Conservation (phyloP, 1,140 invertebrate species). For the Tetramorium parvispinum region DNA sequence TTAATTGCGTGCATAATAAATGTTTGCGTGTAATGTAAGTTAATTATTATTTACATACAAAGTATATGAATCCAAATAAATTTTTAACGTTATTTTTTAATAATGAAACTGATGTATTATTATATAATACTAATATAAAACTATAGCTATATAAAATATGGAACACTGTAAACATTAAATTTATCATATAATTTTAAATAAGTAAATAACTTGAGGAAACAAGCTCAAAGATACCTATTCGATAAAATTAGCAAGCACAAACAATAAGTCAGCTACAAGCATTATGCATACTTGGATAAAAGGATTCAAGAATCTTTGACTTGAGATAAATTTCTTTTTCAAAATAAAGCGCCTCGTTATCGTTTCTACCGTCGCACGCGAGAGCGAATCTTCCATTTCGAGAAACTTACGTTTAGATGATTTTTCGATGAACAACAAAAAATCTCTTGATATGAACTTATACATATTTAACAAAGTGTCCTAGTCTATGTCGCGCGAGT, state of each 20-base stretch:
- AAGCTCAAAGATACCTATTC: not conserved
- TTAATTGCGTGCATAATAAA: not conserved
- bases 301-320: slow-evolving; percentile 27
- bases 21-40: not conserved
- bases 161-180: not conserved
- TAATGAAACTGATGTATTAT: not conserved
- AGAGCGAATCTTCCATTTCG: slow-evolving; percentile 55
- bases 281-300: not conserved
- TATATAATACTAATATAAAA: not conserved
- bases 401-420: slow-evolving; percentile 54
- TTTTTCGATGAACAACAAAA: slow-evolving; percentile 37
- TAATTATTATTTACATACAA: slow-evolving; percentile 7
- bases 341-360: not conserved
- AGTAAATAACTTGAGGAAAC: not conserved
- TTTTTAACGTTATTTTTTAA: not conserved
- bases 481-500: slow-evolving; percentile 55
- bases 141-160: not conserved
- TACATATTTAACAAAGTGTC: slow-evolving; percentile 64
- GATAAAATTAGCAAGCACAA: slow-evolving; percentile 7
- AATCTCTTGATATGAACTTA: slow-evolving; percentile 63
- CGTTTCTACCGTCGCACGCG: slow-evolving; percentile 33
- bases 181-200: not conserved
- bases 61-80: not conserved
- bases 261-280: too few relatives aligned
- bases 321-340: not conserved